Evolutionary conservation across 2,113 vertebrate genomes (phyloP), one percentile per base, ranked within the genome.

Genomic region (Pollimyrus isidori): DNA sequence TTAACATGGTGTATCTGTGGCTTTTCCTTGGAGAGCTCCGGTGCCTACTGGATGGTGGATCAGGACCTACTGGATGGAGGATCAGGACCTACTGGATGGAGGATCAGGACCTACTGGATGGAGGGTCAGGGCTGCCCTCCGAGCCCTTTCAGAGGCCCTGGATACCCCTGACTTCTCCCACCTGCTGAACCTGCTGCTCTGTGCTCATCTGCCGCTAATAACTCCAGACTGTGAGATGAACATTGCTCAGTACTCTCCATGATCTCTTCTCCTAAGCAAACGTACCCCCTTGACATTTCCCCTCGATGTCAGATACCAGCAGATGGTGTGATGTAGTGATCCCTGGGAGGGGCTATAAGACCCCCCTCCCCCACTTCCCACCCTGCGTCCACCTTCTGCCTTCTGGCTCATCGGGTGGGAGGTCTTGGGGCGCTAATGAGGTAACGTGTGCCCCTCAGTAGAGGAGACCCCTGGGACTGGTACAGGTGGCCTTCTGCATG

Each of bases 341-440:
- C 56, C 80, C 87, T 30, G 89, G 93, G 62, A 93, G 92, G 91
- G 90, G 88, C 76, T 69, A 48, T 92, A 89, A 90, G 89, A 58
- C 89, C 39, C 89, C 88, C 94, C 91, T 92, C 91, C 86, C 56
- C 13, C 35, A 35, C 46, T 73, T 45, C 45, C 21, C 3, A 11
- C 9, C 11, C 45, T 17, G 49, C 3, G 19, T 6, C 52, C n/a
- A 48, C 26, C 13, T n/a, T 73, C 56, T 35, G n/a, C 26, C 13
- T n/a, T 73, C 56, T 35, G n/a, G 26, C n/a, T 49, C 26, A 17
- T 53, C 26, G 56, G 26, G 13, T 88, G 86, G 87, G 88, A 92
- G 93, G 93, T 94, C 93, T 93, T 93, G 93, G 93, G 92, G 90
- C 88, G 88, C 93, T 94, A 93, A 95, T 95, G 94, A 94, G 92